Percentiles rank a stretch among this genome's conserved stretches.
Evolutionary conservation across 2,888 invertebrate genomes (phyloP).

Genomic region (Neoaliturus tenellus): DNA sequence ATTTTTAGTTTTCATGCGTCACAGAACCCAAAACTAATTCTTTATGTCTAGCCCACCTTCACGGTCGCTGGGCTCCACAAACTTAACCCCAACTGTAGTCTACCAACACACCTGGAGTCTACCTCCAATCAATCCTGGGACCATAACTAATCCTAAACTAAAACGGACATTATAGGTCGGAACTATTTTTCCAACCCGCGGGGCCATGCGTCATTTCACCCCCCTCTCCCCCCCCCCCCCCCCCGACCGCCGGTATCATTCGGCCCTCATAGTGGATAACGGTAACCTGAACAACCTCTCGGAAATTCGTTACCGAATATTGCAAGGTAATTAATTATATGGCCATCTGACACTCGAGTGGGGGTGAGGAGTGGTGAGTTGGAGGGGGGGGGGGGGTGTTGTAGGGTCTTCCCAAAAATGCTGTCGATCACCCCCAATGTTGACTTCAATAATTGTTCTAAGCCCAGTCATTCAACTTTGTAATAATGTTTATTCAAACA

Average conservation of each 20-base stretch:
- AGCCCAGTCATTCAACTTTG: too few relatives aligned
- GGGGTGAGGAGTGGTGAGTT: constrained; percentile 13
- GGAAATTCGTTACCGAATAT: constrained; percentile 54
- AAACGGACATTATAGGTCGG: neutral
- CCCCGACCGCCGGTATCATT: neutral
- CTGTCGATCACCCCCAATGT: too few relatives aligned
- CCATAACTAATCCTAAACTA: neutral
- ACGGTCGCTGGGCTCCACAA: too few relatives aligned
- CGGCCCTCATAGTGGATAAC: too few relatives aligned
- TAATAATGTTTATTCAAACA: too few relatives aligned
- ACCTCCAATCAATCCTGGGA: neutral
- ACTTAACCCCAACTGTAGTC: too few relatives aligned
- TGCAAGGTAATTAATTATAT: constrained; percentile 50
- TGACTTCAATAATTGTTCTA: too few relatives aligned
- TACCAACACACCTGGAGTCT: constrained; percentile 26
- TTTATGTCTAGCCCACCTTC: too few relatives aligned
- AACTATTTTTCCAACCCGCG: neutral
- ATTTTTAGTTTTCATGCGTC: too few relatives aligned
- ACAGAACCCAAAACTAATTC: too few relatives aligned
- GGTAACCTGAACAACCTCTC: neutral
- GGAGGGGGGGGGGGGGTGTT: constrained; percentile 19
- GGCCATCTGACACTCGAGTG: constrained; percentile 44
- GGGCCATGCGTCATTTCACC: neutral
- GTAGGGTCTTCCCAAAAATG: neutral
- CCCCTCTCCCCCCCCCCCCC: neutral